Conservation (phyloP, 2,888 invertebrate genomes). For the Pherbina coryleti region DNA sequence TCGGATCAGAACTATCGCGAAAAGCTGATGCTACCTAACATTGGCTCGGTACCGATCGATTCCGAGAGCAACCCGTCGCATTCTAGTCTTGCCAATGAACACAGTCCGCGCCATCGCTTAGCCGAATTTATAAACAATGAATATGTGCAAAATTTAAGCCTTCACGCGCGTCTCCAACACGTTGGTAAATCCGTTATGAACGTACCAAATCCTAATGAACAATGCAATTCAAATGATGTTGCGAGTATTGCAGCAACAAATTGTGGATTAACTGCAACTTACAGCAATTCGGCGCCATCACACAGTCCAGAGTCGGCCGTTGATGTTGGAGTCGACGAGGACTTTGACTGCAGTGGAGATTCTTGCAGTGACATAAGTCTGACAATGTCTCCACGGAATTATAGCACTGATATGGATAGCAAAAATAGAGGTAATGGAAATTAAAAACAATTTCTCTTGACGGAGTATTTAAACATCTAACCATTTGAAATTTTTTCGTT, state of each 20-base stretch:
- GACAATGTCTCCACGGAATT: slow-evolving; percentile 67
- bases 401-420: slow-evolving; percentile 62
- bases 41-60: slow-evolving; percentile 30
- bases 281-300: slow-evolving; percentile 39
- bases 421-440: slow-evolving; percentile 62
- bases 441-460: not conserved
- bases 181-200: slow-evolving; percentile 36
- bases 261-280: slow-evolving; percentile 43
- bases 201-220: slow-evolving; percentile 37
- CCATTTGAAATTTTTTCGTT: not conserved
- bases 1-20: slow-evolving; percentile 52
- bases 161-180: slow-evolving; percentile 57
- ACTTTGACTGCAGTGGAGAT: slow-evolving; percentile 67
- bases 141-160: slow-evolving; percentile 59
- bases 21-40: slow-evolving; percentile 48
- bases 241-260: slow-evolving; percentile 43
- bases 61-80: slow-evolving; percentile 12
- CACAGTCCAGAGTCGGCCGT: slow-evolving; percentile 51
- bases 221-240: slow-evolving; percentile 40
- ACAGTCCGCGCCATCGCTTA: slow-evolving; percentile 54
- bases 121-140: slow-evolving; percentile 59
- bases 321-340: slow-evolving; percentile 65
- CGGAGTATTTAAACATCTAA: too few species aligned
- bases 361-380: slow-evolving; percentile 69
- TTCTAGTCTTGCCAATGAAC: slow-evolving; percentile 52